Evolutionary conservation across 2,113 vertebrate species (phyloP).

Genomic region (Caranx ignobilis): DNA sequence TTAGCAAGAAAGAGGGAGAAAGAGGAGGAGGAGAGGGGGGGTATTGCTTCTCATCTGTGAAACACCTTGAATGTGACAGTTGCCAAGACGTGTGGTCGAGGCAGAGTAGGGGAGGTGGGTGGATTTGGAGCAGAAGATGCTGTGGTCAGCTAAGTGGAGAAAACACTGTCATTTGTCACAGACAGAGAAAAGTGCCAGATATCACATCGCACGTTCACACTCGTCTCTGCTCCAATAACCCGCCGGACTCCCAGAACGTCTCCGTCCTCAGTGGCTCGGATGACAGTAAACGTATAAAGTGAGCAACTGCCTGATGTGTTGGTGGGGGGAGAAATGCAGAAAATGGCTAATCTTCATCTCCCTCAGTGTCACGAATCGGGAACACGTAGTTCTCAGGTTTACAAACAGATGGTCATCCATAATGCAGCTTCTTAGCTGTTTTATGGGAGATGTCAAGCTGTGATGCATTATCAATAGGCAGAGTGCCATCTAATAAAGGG

Average conservation of each 20-base stretch:
- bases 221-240: constrained; percentile 70
- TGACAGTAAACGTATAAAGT: constrained; percentile 59
- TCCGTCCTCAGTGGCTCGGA: constrained; percentile 70
- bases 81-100: constrained; percentile 97
- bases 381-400: constrained; percentile 76
- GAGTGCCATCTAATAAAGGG: constrained; percentile 78
- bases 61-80: constrained; percentile 99
- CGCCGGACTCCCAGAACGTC: constrained; percentile 66
- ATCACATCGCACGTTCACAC: constrained; percentile 70
- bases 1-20: constrained; percentile 86
- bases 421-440: constrained; percentile 82
- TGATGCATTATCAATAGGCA: constrained; percentile 82
- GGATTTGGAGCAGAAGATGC: constrained; percentile 92
- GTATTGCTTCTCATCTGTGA: constrained; percentile 97
- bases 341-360: constrained; percentile 73
- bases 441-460: constrained; percentile 80
- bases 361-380: constrained; percentile 62
- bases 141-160: constrained; percentile 99
- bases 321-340: constrained; percentile 19
- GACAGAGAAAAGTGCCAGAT: constrained; percentile 78
- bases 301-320: constrained; percentile 65
- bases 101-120: constrained; percentile 79
- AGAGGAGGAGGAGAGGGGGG: constrained; percentile 69
- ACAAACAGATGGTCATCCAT: constrained; percentile 82
- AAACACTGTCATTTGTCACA: constrained; percentile 84